Evolutionary conservation across 2,888 invertebrate species (phyloP), one percentile per base, ranked within the genome.

Genomic region (Caenorhabditis drosophilae): DNA sequence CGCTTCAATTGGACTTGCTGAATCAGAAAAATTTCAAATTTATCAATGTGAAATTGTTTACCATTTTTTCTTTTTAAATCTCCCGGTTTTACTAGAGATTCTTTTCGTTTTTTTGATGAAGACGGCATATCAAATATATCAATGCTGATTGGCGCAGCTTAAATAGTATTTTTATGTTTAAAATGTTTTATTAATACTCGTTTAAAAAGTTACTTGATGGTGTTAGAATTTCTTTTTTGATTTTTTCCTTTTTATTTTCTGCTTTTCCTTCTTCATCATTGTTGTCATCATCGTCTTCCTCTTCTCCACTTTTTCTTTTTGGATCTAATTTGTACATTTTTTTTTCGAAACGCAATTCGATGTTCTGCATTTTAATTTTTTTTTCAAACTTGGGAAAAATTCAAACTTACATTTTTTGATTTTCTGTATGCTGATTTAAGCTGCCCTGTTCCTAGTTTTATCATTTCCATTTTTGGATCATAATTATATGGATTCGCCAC

Each of bases 401-500:
- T 18, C n/a, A 6, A 25, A 31, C 66, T 51, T 2, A 75, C 72
- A 12, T 53, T 53, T 42, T 51, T 69, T 0, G 68, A 53, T 42
- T 71, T 75, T 38, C 75, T 51, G 45, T 73, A 75, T 0, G 75
- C 70, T n/a, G 70, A 70, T 35, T 70, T 70, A 4, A 75, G 34
- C 36, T 73, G 75, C 4, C 73, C 75, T 2, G 69, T 64, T 35
- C 75, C 75, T 9, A 75, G 35, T 34, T 69, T 58, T 44, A 67
- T 55, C 49, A 75, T 73, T 36, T 73, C 73, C 53, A 57, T 58
- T 38, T 58, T 66, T 26, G 75, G 75, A 62, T 75, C 73, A 44
- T 66, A 75, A 47, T 73, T 71, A 50, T 75, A 75, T 6, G 68
- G 69, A 54, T 75, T 75, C 9, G 64, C 46, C n/a, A 59, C 64